phyloP scores from a whole-genome alignment of 2,888 invertebrate species.

The Melolontha melolontha region DNA sequence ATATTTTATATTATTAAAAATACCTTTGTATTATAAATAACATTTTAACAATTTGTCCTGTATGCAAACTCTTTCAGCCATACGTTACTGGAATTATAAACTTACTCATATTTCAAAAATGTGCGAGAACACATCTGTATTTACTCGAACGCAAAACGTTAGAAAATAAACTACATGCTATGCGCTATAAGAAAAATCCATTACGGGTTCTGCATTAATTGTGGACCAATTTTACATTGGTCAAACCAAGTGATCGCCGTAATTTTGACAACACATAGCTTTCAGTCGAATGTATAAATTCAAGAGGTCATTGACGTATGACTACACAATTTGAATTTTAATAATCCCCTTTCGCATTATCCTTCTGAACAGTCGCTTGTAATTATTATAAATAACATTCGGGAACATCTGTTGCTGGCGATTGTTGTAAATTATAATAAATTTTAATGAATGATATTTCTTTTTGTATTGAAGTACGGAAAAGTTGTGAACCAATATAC shows the following conservation, averaged over 20 bases:
- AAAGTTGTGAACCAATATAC: too few relatives aligned
- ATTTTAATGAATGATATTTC: constrained; percentile 10
- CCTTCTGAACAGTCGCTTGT: constrained; percentile 14
- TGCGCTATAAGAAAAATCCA: neutral
- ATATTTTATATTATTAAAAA: too few relatives aligned
- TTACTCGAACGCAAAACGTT: too few relatives aligned
- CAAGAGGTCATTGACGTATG: constrained; percentile 4
- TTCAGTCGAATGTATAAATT: constrained; percentile 4
- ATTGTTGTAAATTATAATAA: neutral
- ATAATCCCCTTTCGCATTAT: neutral
- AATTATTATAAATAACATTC: constrained; percentile 18
- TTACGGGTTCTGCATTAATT: constrained; percentile 1
- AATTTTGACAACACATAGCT: neutral
- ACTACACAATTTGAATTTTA: constrained; percentile 5
- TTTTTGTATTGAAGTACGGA: too few relatives aligned
- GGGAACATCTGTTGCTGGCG: constrained; percentile 14
- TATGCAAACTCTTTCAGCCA: too few relatives aligned
- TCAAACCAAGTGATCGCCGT: neutral
- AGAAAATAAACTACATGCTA: neutral
- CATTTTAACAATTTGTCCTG: too few relatives aligned
- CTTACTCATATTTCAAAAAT: too few relatives aligned
- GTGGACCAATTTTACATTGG: neutral
- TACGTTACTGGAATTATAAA: too few relatives aligned
- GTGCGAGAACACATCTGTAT: too few relatives aligned
- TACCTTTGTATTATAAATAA: too few relatives aligned